Percentiles rank a stretch among this genome's conserved stretches.
Conservation (phyloP, 1,140 invertebrate genomes). For the Caenorhabditis inopinata region DNA sequence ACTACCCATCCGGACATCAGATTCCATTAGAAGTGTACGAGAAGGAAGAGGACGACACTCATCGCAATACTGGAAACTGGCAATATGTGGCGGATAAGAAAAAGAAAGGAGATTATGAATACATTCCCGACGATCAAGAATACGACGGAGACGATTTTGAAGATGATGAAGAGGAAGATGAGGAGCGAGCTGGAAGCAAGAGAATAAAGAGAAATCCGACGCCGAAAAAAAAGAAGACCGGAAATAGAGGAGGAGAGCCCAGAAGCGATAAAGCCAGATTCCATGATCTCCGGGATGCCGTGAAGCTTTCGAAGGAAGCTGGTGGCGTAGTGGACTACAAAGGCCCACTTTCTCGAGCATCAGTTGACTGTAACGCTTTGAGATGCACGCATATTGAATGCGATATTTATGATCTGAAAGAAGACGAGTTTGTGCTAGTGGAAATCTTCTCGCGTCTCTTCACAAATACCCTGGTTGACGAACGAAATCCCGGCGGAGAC, state of each 20-base stretch:
- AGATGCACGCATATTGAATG: conserved; percentile 65
- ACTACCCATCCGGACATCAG: not conserved
- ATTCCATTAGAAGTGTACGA: not conserved
- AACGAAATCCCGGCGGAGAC: conserved; percentile 56
- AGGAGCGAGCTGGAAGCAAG: conserved; percentile 39
- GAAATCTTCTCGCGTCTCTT: conserved; percentile 62
- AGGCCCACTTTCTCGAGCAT: conserved; percentile 52
- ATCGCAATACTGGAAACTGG: conserved; percentile 1
- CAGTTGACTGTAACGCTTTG: conserved; percentile 56
- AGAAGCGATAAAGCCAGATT: conserved; percentile 40
- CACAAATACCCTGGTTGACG: conserved; percentile 65
- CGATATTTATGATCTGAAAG: conserved; percentile 59
- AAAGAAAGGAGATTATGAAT: conserved; percentile 41
- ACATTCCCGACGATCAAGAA: conserved; percentile 41
- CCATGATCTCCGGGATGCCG: conserved; percentile 56
- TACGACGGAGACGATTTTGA: conserved; percentile 40
- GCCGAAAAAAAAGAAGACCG: conserved; percentile 41
- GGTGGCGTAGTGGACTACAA: conserved; percentile 60
- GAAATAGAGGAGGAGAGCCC: not conserved
- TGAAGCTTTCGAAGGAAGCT: conserved; percentile 53
- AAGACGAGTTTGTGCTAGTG: conserved; percentile 62
- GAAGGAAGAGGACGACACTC: not conserved
- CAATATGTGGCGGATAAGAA: conserved; percentile 38
- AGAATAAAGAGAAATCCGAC: conserved; percentile 2
- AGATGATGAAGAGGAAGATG: conserved; percentile 36